phyloP scores from a whole-genome alignment of 2,113 vertebrate species.

The Gnathonemus echidnorhynchus region DNA sequence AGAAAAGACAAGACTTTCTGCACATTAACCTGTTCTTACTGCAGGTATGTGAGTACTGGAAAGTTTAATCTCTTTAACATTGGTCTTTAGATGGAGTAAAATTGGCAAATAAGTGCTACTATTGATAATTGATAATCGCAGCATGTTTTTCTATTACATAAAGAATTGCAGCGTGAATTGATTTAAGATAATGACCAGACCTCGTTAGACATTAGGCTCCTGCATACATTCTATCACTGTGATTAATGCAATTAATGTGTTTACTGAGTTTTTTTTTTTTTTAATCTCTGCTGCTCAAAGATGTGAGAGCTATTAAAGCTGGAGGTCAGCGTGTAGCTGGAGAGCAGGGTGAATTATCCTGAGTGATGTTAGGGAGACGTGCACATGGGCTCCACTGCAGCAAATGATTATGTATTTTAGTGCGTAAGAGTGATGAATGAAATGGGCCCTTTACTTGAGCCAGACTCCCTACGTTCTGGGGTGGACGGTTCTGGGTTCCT shows the following conservation, averaged over 20 bases:
- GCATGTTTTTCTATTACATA: not conserved
- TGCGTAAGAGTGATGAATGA: not conserved
- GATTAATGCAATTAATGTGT: constrained; percentile 23
- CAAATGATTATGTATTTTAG: not conserved
- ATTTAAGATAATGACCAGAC: constrained; percentile 6
- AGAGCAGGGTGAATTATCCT: not conserved
- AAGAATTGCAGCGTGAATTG: constrained; percentile 1
- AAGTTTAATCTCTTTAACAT: not conserved
- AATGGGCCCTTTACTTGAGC: not conserved
- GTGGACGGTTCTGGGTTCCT: not conserved
- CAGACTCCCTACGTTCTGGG: not conserved
- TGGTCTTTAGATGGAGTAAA: not conserved
- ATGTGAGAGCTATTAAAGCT: not conserved
- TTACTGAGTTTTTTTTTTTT: constrained; percentile 20
- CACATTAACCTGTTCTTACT: not conserved
- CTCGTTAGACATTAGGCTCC: not conserved
- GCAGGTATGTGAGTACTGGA: not conserved
- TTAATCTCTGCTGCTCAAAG: constrained; percentile 4
- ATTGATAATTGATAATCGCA: not conserved
- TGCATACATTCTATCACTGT: not conserved
- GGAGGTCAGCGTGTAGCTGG: not conserved
- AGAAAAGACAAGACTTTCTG: not conserved
- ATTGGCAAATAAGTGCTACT: not conserved
- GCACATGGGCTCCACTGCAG: not conserved
- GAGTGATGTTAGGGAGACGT: not conserved